phyloP scores from a whole-genome alignment of 1,140 invertebrate genomes.

The Drosophila equinoxialis region DNA sequence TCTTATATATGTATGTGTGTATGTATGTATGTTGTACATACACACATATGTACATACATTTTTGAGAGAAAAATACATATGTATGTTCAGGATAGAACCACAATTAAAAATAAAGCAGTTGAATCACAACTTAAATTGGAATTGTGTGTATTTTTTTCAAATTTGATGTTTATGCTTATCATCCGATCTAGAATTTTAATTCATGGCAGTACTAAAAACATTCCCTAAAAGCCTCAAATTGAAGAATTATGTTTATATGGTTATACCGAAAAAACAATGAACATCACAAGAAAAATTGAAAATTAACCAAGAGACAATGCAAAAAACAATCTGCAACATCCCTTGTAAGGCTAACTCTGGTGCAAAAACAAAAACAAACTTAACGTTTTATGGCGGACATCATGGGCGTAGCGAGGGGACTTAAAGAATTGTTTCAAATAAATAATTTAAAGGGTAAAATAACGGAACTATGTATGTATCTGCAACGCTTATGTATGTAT shows the following conservation, averaged over 20 bases:
- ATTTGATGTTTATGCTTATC: too few species aligned
- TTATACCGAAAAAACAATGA: not conserved
- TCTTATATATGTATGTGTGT: slow-evolving; percentile 1
- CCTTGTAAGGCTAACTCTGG: slow-evolving; percentile 8
- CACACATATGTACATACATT: slow-evolving; percentile 7
- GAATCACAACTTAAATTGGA: too few species aligned
- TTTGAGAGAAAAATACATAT: not conserved
- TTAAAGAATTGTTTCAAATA: not conserved
- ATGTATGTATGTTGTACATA: slow-evolving; percentile 16
- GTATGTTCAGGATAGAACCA: not conserved
- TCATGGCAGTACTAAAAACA: too few species aligned
- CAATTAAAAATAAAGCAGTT: too few species aligned
- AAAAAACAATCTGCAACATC: not conserved
- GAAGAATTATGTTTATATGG: too few species aligned
- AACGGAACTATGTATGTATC: not conserved
- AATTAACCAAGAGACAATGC: not conserved
- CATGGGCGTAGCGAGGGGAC: not conserved
- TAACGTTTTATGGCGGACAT: not conserved
- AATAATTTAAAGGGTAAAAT: not conserved
- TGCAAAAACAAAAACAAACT: not conserved
- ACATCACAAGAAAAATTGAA: not conserved
- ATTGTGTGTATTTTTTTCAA: too few species aligned
- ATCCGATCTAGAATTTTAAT: too few species aligned
- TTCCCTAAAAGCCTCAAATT: too few species aligned
- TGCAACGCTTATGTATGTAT: too few species aligned